Conservation (phyloP, 2,113 vertebrate genomes). For the Antidorcas marsupialis region DNA sequence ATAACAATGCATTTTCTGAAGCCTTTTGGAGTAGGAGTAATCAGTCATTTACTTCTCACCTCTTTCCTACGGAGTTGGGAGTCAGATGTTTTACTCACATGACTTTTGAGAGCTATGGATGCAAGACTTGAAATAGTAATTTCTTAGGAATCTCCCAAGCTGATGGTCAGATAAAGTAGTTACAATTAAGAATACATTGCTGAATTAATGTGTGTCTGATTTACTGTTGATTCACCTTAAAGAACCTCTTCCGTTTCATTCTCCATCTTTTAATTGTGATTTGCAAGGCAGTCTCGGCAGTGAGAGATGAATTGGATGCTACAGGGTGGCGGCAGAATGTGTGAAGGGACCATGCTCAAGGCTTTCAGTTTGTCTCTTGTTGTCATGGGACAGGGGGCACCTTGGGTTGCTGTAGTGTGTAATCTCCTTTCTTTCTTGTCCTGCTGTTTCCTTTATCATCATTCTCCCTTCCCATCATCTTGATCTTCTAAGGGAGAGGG, state of each 20-base stretch:
- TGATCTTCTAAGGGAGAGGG: background rate
- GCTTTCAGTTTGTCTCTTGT: background rate
- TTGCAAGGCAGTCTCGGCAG: background rate
- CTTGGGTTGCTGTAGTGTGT: background rate
- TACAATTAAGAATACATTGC: background rate
- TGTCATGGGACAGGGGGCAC: background rate
- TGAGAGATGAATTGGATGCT: background rate
- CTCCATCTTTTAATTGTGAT: background rate
- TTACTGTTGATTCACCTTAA: background rate
- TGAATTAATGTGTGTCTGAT: background rate
- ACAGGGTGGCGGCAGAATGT: background rate
- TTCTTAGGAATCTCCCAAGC: background rate
- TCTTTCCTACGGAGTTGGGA: background rate
- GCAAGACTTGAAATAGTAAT: background rate
- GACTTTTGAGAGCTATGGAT: background rate
- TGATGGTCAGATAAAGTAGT: background rate
- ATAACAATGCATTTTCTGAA: background rate
- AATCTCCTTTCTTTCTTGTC: background rate
- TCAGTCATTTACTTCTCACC: background rate
- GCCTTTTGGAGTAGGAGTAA: background rate
- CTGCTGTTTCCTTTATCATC: background rate
- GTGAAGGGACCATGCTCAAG: background rate
- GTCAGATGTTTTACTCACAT: background rate
- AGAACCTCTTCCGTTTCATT: background rate
- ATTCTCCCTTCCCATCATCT: background rate